Base-by-base conservation (phyloP, 2,888 invertebrate species). In the Drosophila acutilabella region DNA sequence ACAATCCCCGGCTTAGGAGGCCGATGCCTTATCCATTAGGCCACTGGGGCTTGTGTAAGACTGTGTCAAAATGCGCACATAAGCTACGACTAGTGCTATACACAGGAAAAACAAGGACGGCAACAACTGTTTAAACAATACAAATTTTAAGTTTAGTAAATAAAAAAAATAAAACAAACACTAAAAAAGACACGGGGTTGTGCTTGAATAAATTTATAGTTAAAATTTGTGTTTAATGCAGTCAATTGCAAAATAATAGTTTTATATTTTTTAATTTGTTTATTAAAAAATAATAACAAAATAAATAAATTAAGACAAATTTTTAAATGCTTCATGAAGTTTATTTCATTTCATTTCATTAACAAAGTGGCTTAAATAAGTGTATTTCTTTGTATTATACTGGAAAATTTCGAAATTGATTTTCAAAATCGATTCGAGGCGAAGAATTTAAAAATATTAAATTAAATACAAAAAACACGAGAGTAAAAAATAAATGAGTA, bases 21-120 rank as follows among this genome's bases (percentile, higher is more conserved):
- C 80, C 81, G 80, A 78, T 80, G 80, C 80, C 80, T 80, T 80
- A 80, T 80, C 80, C 80, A 80, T 80, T 80, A 80, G 80, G 80
- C 80, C 80, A 80, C 80, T 80, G 80, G 75, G 81, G 80, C 79
- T 74, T 44, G 45, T 3, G 3, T 7, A 0, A 1, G 0, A 0
- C 0, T 1, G 2, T 66, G 73, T 41, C 78, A 67, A 56, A 78
- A 38, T 20, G 16, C 0, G 0, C 1, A 0, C n/a, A 58, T 56
- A 45, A 30, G 73, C 51, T 59, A 62, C 58, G 14, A 2, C 4
- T n/a, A 4, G 3, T 26, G 11, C 16, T 14, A 23, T 14, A 13
- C 16, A 16, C 36, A 14, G 40, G 33, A 42, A 18, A 45, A 48
- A 54, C 45, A 30, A 16, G 4, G 14, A 64, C 13, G 26, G 59